Base-by-base conservation (phyloP, 2,888 invertebrate species). In the Athrips mouffetella region DNA sequence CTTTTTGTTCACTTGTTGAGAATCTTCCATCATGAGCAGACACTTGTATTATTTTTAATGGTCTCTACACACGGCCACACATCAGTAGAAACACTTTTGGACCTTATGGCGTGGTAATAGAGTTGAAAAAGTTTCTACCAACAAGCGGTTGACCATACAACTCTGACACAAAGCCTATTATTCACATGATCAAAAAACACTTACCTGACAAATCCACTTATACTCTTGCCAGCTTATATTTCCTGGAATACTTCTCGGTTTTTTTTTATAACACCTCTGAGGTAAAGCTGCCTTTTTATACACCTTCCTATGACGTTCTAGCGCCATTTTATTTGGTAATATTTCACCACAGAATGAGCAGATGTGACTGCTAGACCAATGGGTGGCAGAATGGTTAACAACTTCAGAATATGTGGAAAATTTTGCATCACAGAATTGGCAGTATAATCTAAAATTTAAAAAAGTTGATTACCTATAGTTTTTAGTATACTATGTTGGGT, bases 361-460 rank as follows among this genome's bases (percentile, higher is more conserved):
- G 0, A 54, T 52, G 31, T 51, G 47, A 0, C 39, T 40, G 6
- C 45, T 50, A 1, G 29, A 18, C 49, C 49, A 54, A 30, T 58
- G 58, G 3, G 25, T 46, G 2, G 30, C 13, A 0, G 50, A 30
- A 13, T 58, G 55, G 0, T 20, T 18, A 4, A 18, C 29, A 21
- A 52, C 54, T n/a, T 50, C 48, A 0, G 33, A 30, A 5, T 29
- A 35, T 4, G 49, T 44, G 0, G 51, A 47, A n/a, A 55, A 53
- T 13, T 51, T 50, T 25, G 48, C 39, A 15, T 59, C 56, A 30
- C 63, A 63, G 46, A 55, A 59, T 21, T 54, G 58, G 31, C 63
- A 63, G 47, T 49, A 59, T 10, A 46, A 41, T 39, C 61, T 63
- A 57, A 1, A 56, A 53, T 16, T n/a, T n/a, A n/a, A n/a, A n/a